Percentiles rank a stretch among this genome's conserved stretches.
These are phyloP conservation scores for Rotaria magnacalcarata DNA, from an alignment of 2,888 invertebrate species.

Conservation along the genomic window DNA sequence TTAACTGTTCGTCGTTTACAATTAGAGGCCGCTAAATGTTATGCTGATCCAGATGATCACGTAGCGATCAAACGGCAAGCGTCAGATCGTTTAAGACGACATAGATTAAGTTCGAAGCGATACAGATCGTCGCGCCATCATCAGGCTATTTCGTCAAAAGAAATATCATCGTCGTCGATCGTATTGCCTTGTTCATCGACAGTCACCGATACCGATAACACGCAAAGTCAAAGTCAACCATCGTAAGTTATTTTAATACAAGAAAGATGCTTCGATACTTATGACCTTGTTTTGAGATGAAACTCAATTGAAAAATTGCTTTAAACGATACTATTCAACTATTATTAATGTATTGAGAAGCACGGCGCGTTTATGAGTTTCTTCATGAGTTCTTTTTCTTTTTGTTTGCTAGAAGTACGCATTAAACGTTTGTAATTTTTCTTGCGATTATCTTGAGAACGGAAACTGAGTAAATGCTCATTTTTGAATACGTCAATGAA, in stretches of 20 bases:
- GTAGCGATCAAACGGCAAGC: background rate
- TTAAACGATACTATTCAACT: too few relatives aligned
- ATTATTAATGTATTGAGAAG: too few relatives aligned
- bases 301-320: too few relatives aligned
- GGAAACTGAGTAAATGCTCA: too few relatives aligned
- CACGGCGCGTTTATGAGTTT: too few relatives aligned
- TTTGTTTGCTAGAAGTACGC: too few relatives aligned
- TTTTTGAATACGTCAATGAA: too few relatives aligned
- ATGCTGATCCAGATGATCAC: constrained; percentile 2
- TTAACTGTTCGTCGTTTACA: constrained; percentile 41
- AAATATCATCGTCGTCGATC: background rate
- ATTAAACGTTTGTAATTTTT: too few relatives aligned
- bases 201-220: background rate
- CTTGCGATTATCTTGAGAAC: too few relatives aligned
- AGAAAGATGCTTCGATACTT: too few relatives aligned
- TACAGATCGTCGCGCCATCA: background rate
- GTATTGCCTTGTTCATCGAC: background rate
- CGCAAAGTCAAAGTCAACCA: background rate
- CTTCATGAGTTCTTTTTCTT: too few relatives aligned
- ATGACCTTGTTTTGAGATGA: too few relatives aligned
- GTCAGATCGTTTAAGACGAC: background rate
- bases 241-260: background rate
- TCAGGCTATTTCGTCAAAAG: background rate
- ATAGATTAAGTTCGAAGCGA: background rate
- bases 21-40: constrained; percentile 33